Conservation (phyloP, 2,113 vertebrate genomes). For the Pantherophis guttatus region DNA sequence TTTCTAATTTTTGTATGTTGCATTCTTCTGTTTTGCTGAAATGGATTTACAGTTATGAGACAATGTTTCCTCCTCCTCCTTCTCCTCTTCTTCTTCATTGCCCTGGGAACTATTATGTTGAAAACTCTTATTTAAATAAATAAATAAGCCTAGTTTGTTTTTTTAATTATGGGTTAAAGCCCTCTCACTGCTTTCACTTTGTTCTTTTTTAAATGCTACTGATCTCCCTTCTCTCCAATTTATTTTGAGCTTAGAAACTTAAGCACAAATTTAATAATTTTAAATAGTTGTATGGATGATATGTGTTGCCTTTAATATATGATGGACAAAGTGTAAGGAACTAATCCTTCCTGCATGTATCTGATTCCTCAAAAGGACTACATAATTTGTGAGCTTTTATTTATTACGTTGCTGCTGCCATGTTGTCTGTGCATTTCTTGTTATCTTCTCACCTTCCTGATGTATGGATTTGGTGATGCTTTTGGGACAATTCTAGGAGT, state of each 20-base stretch:
- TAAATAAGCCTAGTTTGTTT: not conserved
- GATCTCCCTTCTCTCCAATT: not conserved
- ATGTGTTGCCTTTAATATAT: not conserved
- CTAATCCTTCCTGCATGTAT: not conserved
- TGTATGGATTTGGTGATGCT: not conserved
- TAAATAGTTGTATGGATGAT: not conserved
- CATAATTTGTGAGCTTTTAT: not conserved
- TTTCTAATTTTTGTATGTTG: not conserved
- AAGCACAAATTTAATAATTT: not conserved
- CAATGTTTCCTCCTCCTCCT: not conserved
- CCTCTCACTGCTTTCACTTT: not conserved
- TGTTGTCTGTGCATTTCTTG: not conserved
- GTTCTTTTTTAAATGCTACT: not conserved
- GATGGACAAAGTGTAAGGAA: not conserved
- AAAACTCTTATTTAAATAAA: not conserved
- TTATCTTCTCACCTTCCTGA: not conserved
- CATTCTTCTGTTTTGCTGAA: not conserved
- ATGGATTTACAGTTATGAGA: not conserved
- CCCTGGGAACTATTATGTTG: not conserved
- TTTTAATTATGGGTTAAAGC: not conserved
- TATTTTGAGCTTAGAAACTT: not conserved
- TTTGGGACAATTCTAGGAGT: not conserved
- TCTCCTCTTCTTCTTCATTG: not conserved
- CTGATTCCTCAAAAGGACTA: not conserved
- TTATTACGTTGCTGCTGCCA: not conserved